Percentiles rank a stretch among this genome's conserved stretches.
phyloP scores from a whole-genome alignment of 2,113 vertebrate genomes.

The Elgaria multicarinata region DNA sequence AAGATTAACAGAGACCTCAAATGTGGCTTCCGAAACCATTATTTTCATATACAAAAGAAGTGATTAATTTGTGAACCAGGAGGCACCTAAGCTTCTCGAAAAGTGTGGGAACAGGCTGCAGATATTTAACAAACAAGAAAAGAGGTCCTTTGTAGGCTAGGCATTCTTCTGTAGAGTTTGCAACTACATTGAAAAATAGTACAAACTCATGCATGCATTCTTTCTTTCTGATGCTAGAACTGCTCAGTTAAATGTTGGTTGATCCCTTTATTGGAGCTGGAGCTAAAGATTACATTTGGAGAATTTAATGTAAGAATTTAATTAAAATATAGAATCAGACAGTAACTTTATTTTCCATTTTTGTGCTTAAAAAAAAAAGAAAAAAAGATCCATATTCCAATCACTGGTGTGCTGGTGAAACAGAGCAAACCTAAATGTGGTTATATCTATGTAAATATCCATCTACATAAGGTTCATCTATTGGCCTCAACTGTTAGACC shows the following conservation, averaged over 20 bases:
- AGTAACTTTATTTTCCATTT: background rate
- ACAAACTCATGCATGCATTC: background rate
- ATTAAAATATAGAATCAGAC: background rate
- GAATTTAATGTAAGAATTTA: background rate
- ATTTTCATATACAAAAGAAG: background rate
- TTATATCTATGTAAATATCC: constrained; percentile 22
- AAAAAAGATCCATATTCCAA: background rate
- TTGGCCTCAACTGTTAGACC: background rate
- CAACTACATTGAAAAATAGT: background rate
- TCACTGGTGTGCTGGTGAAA: background rate
- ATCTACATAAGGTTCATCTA: constrained; percentile 28
- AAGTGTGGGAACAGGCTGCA: background rate
- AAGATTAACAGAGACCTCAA: background rate
- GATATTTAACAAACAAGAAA: background rate
- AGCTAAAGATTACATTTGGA: background rate
- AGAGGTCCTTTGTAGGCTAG: background rate
- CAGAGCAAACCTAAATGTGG: background rate
- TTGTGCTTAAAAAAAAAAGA: background rate
- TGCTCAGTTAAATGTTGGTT: background rate
- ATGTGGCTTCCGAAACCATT: background rate
- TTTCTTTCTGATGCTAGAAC: background rate
- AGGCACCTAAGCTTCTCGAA: background rate
- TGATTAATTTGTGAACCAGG: background rate
- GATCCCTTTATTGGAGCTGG: background rate
- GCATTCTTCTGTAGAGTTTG: background rate